Evolutionary conservation across 1,140 invertebrate genomes (phyloP).

Genomic region (Drosophila miranda): DNA sequence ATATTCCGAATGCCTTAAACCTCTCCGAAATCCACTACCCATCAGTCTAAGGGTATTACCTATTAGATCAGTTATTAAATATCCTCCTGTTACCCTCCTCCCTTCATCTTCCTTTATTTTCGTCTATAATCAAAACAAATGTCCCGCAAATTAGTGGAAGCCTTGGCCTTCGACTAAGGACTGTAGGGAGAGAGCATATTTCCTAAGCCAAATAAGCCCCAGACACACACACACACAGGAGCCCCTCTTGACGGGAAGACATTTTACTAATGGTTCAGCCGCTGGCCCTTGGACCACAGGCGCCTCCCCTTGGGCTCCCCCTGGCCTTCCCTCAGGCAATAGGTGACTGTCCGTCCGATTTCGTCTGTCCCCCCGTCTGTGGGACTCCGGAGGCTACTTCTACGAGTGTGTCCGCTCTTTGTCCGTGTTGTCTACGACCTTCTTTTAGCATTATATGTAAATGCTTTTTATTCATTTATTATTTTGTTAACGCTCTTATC

Average conservation of each 20-base stretch:
- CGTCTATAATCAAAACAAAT: slow-evolving; percentile 41
- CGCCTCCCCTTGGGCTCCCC: too few species aligned
- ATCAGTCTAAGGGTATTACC: too few species aligned
- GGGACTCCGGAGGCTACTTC: slow-evolving; percentile 5
- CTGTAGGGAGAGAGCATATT: slow-evolving; percentile 13
- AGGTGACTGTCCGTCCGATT: slow-evolving; percentile 28
- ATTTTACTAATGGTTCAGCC: slow-evolving; percentile 62
- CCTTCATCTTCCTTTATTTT: slow-evolving; percentile 33
- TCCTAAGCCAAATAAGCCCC: slow-evolving; percentile 63
- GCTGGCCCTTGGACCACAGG: too few species aligned
- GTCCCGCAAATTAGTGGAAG: slow-evolving; percentile 48
- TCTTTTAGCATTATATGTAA: slow-evolving; percentile 58
- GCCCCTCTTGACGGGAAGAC: slow-evolving; percentile 50
- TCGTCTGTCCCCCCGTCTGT: not conserved
- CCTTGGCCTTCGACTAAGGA: slow-evolving; percentile 3
- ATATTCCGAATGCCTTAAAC: too few species aligned
- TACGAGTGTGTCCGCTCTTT: not conserved
- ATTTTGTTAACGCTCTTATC: slow-evolving; percentile 76
- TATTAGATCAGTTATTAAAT: too few species aligned
- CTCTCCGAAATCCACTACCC: too few species aligned
- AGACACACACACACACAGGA: slow-evolving; percentile 50
- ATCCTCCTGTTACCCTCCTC: not conserved
- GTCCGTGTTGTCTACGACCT: slow-evolving; percentile 19
- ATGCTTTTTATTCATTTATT: slow-evolving; percentile 77
- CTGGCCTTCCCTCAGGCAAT: slow-evolving; percentile 5